A percentile compares a stretch with the other conserved stretches of the same genome.
Conservation (phyloP, 2,797 vertebrate genomes). For the Cephalopachus bancanus region DNA sequence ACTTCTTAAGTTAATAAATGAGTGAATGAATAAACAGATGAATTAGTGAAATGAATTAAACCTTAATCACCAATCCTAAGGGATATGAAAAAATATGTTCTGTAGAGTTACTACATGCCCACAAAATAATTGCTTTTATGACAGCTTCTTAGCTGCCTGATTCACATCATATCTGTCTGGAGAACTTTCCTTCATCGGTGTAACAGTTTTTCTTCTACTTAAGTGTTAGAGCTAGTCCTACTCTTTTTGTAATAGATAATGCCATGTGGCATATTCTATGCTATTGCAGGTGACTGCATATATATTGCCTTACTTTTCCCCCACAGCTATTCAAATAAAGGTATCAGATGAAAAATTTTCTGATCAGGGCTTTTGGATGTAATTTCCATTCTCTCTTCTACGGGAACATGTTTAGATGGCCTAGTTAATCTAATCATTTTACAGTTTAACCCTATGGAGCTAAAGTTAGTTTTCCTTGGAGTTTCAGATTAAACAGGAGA, state of each 20-base stretch:
- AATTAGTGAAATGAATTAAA: neutral
- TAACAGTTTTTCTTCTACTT: neutral
- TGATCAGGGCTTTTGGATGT: neutral
- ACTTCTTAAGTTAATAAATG: neutral
- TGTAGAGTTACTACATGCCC: neutral
- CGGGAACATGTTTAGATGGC: neutral
- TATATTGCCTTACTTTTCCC: neutral
- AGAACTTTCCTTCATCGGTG: neutral
- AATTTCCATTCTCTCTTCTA: neutral
- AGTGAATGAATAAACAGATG: neutral
- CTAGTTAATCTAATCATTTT: no score
- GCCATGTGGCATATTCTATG: neutral
- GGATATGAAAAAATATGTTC: neutral
- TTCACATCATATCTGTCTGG: neutral
- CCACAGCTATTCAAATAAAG: neutral
- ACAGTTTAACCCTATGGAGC: neutral
- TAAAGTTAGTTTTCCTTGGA: neutral
- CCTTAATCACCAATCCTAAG: neutral
- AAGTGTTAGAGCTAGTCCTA: neutral
- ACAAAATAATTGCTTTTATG: neutral
- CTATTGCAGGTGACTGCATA: neutral
- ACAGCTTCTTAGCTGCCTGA: neutral
- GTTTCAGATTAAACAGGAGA: neutral
- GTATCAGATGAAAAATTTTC: neutral
- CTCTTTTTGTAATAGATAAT: neutral